Evolutionary conservation across 2,888 invertebrate species (phyloP).

Genomic region (Drosophila buzzatii): DNA sequence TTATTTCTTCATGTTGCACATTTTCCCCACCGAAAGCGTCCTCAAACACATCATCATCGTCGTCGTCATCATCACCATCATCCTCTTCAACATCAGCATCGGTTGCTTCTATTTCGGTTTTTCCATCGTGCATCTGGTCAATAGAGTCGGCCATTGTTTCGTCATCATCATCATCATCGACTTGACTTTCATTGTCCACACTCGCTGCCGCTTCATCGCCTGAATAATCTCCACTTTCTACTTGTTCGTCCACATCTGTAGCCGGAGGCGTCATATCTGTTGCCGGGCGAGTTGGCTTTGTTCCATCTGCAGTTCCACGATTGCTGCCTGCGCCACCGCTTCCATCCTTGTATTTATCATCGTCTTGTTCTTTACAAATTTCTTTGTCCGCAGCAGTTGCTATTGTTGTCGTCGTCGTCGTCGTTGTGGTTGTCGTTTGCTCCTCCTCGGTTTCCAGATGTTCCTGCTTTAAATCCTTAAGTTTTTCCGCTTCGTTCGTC

Average conservation of each 20-base stretch:
- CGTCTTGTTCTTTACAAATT: slow-evolving; percentile 28
- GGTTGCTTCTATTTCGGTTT: slow-evolving; percentile 69
- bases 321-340: slow-evolving; percentile 40
- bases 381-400: slow-evolving; percentile 41
- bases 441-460: slow-evolving; percentile 53
- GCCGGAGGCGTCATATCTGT: slow-evolving; percentile 71
- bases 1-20: slow-evolving; percentile 5
- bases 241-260: slow-evolving; percentile 65
- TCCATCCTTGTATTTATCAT: slow-evolving; percentile 46
- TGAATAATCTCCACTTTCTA: slow-evolving; percentile 57
- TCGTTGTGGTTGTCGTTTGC: slow-evolving; percentile 51
- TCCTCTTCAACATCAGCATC: slow-evolving; percentile 74
- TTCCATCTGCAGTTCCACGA: slow-evolving; percentile 19
- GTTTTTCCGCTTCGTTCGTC: not conserved
- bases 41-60: slow-evolving; percentile 64
- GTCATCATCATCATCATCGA: slow-evolving; percentile 66
- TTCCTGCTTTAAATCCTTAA: slow-evolving; percentile 44
- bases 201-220: slow-evolving; percentile 39
- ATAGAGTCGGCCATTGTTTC: slow-evolving; percentile 77
- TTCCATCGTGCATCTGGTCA: slow-evolving; percentile 64
- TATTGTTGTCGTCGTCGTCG: slow-evolving; percentile 57
- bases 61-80: slow-evolving; percentile 66
- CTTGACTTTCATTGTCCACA: slow-evolving; percentile 59
- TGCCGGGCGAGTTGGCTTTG: slow-evolving; percentile 33
- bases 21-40: slow-evolving; percentile 69